Percentiles rank a stretch among this genome's conserved stretches.
phyloP scores from a whole-genome alignment of 1,140 invertebrate genomes.

The Drosophila athabasca region DNA sequence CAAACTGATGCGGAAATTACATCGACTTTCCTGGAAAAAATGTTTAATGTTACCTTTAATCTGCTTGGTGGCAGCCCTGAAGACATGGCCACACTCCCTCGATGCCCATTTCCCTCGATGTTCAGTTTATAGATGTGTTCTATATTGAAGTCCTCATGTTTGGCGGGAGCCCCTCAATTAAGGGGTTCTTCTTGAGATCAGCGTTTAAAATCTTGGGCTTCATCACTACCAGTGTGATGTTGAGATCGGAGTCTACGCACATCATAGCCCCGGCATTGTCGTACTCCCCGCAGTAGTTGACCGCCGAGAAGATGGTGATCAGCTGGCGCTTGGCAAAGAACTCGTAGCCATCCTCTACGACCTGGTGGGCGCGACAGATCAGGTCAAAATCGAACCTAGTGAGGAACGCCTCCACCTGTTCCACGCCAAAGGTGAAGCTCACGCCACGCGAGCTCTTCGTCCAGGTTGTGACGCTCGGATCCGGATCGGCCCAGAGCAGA shows the following conservation, averaged over 20 bases:
- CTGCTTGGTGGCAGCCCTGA: no score
- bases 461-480: conserved; percentile 92
- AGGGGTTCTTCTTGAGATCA: not conserved
- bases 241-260: conserved; percentile 98
- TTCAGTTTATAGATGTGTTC: no score
- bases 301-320: conserved; percentile 95
- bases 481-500: conserved; percentile 98
- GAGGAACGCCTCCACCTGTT: conserved; percentile 95
- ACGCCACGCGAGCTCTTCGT: conserved; percentile 97
- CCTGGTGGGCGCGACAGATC: conserved; percentile 98
- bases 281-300: conserved; percentile 96
- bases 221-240: conserved; percentile 93
- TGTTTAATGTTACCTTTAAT: no score
- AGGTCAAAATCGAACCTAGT: conserved; percentile 96
- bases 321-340: conserved; percentile 98
- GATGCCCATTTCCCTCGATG: no score
- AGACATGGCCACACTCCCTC: no score
- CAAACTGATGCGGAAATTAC: conserved; percentile 39
- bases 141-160: not conserved
- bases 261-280: conserved; percentile 99
- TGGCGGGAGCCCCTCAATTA: not conserved
- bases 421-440: conserved; percentile 96
- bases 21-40: conserved; percentile 4
- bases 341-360: conserved; percentile 98
- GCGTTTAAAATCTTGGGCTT: conserved; percentile 84